phyloP scores from a whole-genome alignment of 2,113 vertebrate genomes.

The Tursiops truncatus region DNA sequence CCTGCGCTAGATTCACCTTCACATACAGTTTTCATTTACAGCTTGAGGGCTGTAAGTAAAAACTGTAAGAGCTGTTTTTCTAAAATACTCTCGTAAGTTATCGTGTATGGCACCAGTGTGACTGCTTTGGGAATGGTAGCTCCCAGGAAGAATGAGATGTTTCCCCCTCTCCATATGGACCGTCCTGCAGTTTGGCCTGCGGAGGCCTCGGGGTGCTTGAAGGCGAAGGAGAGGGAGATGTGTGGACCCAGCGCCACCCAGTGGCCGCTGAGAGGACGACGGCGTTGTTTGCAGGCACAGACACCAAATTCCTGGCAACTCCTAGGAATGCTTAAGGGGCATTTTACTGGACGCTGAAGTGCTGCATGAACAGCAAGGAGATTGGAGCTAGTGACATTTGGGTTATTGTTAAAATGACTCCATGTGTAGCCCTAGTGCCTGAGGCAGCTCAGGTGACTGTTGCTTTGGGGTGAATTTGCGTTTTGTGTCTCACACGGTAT shows the following conservation, averaged over 20 bases:
- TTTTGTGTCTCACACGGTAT: slow-evolving; percentile 53
- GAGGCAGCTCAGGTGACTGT: slow-evolving; percentile 22
- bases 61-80: slow-evolving; percentile 19
- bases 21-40: neutral
- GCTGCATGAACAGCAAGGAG: neutral
- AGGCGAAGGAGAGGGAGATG: neutral
- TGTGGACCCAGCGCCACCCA: neutral
- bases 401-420: slow-evolving; percentile 61
- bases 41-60: slow-evolving; percentile 4
- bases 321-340: neutral
- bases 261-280: neutral
- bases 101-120: neutral
- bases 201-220: rapidly evolving
- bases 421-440: neutral
- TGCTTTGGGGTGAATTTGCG: slow-evolving; percentile 70
- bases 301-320: neutral
- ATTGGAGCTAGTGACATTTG: slow-evolving; percentile 51
- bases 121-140: neutral
- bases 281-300: neutral
- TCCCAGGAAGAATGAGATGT: neutral
- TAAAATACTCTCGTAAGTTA: neutral
- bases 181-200: neutral
- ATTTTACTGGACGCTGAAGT: neutral
- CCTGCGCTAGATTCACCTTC: neutral
- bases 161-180: neutral